These are phyloP conservation scores for Diachasma alloeum DNA, from an alignment of 1,140 invertebrate species.

Conservation along the genomic window DNA sequence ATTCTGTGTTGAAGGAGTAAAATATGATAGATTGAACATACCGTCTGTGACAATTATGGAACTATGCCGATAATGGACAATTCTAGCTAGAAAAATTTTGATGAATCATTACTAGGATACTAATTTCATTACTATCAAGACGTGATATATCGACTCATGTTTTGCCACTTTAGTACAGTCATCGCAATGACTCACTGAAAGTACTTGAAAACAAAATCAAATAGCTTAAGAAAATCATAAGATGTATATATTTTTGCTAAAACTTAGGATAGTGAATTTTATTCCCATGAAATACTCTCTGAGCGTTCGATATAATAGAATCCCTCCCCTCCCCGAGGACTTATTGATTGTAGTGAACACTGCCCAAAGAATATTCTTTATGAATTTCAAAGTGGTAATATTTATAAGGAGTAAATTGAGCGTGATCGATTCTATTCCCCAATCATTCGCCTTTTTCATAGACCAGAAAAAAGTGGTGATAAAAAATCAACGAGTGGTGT, in stretches of 20 bases:
- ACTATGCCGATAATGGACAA: too few relatives aligned
- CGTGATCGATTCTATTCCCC: background rate
- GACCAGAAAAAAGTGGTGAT: background rate
- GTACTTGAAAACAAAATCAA: conserved; percentile 15
- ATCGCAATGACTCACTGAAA: background rate
- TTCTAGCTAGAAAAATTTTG: too few relatives aligned
- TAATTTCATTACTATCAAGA: too few relatives aligned
- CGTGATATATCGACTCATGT: too few relatives aligned
- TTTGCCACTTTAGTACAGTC: too few relatives aligned
- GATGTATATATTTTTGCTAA: conserved; percentile 16
- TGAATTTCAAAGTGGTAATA: background rate
- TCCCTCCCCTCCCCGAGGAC: background rate
- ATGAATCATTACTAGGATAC: too few relatives aligned
- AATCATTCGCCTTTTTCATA: background rate
- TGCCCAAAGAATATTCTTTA: background rate
- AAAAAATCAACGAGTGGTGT: background rate
- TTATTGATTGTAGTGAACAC: background rate
- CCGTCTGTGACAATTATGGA: too few relatives aligned
- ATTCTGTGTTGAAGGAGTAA: background rate
- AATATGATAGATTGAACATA: too few relatives aligned
- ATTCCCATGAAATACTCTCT: conserved; percentile 4
- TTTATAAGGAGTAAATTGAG: background rate
- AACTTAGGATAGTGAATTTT: background rate
- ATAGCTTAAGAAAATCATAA: conserved; percentile 2
- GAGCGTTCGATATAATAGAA: background rate